Base-by-base conservation (phyloP, 2,113 vertebrate species). In the Phrynosoma blainvillii region DNA sequence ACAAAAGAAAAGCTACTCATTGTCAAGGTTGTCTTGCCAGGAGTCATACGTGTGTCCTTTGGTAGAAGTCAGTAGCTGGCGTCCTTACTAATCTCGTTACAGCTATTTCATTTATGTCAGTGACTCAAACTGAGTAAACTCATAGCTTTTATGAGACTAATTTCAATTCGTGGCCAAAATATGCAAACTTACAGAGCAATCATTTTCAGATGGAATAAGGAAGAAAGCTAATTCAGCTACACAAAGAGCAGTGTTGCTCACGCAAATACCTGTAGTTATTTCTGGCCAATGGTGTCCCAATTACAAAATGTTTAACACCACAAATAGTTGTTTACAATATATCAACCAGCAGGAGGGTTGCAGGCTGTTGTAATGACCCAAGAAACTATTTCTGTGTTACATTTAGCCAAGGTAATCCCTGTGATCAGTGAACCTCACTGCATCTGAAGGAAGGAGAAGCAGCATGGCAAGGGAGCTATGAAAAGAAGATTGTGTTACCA, bases 251-350 rank as follows among this genome's bases (percentile, higher is more conserved):
- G 21, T 52, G 59, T 13, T 76, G 86, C 79, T 82, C 47, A 87
- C 74, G 68, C 68, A 82, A 87, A 87, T 82, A 87, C 7, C 80
- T 88, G 76, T 88, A 82, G 71, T 87, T 73, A 66, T 82, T 87
- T 47, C 66, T 8, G 23, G 87, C 10, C 47, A 12, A 77, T 76
- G 62, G 62, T 82, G 80, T 83, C 73, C 80, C 62, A 88, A 54
- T 83, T 88, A 83, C 36, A 27, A 77, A 47, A 75, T 27, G 82
- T 83, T 76, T 82, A 88, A 56, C 47, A 40, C 65, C 36, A 30
- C 73, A 56, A 84, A 84, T 88, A 23, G 73, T 83, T 88, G 73
- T 77, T 88, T 54, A 70, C 73, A 70, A 68, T 83, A 68, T 83
- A 88, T 83, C 82, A 83, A 83, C 73, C 81, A 78, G 59, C 73